A percentile compares a stretch with the other conserved stretches of the same genome.
Conservation (phyloP, 2,888 invertebrate species). For the Prosopocoilus inquinatus region DNA sequence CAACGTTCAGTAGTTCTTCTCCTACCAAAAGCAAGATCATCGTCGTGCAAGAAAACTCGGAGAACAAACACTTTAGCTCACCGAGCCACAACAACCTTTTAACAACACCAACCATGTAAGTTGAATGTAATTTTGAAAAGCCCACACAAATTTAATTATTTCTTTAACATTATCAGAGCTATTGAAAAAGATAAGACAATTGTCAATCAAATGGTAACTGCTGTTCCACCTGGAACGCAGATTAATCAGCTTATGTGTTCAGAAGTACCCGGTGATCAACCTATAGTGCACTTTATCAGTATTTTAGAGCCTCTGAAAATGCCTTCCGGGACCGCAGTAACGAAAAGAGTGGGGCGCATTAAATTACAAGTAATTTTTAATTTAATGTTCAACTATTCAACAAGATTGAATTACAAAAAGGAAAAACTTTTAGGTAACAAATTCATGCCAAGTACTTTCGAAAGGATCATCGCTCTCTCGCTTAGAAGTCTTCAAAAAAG, state of each 20-base stretch:
- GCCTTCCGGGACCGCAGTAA: constrained; percentile 40
- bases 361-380: constrained; percentile 42
- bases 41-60: constrained; percentile 66
- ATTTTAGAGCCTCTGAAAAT: constrained; percentile 46
- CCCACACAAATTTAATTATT: too few species aligned
- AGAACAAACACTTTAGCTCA: constrained; percentile 42
- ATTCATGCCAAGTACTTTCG: constrained; percentile 53
- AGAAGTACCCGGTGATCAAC: constrained; percentile 49
- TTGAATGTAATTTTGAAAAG: too few species aligned
- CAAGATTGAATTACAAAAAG: neutral
- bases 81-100: too few species aligned
- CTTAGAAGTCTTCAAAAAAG: constrained; percentile 58
- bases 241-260: constrained; percentile 49
- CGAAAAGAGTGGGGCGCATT: constrained; percentile 40
- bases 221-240: constrained; percentile 42
- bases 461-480: constrained; percentile 58
- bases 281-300: constrained; percentile 47
- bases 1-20: constrained; percentile 72
- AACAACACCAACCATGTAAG: too few species aligned
- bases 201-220: constrained; percentile 8
- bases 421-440: constrained; percentile 40
- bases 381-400: constrained; percentile 11
- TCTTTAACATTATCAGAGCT: too few species aligned
- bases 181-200: too few species aligned
- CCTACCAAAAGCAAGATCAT: constrained; percentile 78